Percentiles rank a stretch among this genome's conserved stretches.
Evolutionary conservation across 2,888 invertebrate genomes (phyloP).

Genomic region (Onchidella celtica): DNA sequence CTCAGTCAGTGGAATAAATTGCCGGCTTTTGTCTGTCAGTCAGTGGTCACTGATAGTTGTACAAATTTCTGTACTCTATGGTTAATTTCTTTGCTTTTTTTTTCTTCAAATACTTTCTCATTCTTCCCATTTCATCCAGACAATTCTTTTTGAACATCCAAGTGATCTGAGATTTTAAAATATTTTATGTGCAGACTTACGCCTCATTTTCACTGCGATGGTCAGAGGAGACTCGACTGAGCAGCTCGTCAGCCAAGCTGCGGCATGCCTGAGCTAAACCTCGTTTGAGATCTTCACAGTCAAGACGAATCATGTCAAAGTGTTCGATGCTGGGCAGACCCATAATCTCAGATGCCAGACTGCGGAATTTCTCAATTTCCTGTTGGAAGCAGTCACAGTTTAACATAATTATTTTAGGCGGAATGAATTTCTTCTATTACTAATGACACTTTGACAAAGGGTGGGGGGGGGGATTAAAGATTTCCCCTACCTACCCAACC

Average conservation of each 20-base stretch:
- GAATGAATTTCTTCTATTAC: not conserved
- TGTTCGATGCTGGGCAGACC: slow-evolving; percentile 78
- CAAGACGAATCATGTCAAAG: slow-evolving; percentile 79
- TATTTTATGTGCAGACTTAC: slow-evolving; percentile 67
- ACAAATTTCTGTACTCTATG: no score
- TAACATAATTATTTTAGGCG: not conserved
- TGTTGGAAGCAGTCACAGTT: slow-evolving; percentile 55
- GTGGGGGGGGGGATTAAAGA: no score
- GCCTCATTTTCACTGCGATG: slow-evolving; percentile 76
- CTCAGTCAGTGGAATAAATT: no score
- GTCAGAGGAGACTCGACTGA: slow-evolving; percentile 77
- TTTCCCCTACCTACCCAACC: no score
- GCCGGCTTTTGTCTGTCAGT: no score
- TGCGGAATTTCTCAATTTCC: slow-evolving; percentile 78
- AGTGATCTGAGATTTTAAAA: no score
- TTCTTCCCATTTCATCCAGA: no score
- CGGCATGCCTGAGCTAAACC: slow-evolving; percentile 78
- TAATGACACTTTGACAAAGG: no score
- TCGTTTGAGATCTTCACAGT: slow-evolving; percentile 80
- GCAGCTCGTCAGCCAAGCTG: slow-evolving; percentile 75
- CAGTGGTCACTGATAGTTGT: no score
- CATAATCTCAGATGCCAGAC: slow-evolving; percentile 77
- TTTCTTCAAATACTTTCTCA: no score
- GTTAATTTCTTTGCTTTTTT: no score
- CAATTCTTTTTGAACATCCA: no score